Conservation (phyloP, 2,797 vertebrate genomes). For the Rachycentron canadum region DNA sequence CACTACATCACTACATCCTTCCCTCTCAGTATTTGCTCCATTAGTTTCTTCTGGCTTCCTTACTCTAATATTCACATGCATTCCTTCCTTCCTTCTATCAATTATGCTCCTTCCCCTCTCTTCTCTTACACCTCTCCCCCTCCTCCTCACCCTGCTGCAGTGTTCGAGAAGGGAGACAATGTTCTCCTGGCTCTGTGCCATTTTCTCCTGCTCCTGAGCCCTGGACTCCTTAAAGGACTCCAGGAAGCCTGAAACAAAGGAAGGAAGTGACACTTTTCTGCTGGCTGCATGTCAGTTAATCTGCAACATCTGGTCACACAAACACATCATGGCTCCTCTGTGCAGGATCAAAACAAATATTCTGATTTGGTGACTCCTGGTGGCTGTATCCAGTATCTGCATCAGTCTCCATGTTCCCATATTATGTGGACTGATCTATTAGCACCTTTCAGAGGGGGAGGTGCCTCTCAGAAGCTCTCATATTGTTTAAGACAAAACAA, state of each 20-base stretch:
- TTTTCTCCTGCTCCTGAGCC: conserved; percentile 86
- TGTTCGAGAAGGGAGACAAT: conserved; percentile 91
- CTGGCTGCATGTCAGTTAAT: not conserved
- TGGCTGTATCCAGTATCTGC: not conserved
- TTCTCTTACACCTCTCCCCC: not conserved
- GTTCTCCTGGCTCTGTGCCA: conserved; percentile 86
- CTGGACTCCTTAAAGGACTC: conserved; percentile 88
- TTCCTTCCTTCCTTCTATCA: no score
- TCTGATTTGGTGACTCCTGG: conserved; percentile 9
- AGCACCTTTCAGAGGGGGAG: not conserved
- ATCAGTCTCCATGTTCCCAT: not conserved
- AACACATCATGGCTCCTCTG: not conserved
- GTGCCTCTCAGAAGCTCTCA: not conserved
- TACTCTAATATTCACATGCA: not conserved
- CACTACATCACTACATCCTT: no score
- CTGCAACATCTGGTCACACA: not conserved
- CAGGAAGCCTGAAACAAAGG: conserved; percentile 86
- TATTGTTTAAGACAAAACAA: not conserved
- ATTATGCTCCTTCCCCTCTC: not conserved
- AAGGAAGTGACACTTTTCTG: not conserved
- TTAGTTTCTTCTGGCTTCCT: no score
- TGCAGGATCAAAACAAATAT: not conserved
- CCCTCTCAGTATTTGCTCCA: not conserved
- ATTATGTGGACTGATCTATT: not conserved
- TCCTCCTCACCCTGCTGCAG: conserved; percentile 85